Evolutionary conservation across 2,888 invertebrate species (phyloP).

Genomic region (Rhagonycha fulva): DNA sequence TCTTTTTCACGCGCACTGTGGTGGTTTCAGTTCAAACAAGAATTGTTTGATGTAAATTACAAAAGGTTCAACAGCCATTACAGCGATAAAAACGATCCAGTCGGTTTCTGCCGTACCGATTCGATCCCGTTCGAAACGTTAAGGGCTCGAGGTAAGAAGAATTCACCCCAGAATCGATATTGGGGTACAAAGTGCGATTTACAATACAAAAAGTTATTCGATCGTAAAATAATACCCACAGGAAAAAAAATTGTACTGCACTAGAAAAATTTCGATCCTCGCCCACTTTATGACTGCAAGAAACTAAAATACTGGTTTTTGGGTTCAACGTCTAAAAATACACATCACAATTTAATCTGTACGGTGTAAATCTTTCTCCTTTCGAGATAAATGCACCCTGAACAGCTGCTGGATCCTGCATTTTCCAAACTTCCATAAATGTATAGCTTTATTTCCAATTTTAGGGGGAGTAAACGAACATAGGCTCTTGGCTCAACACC

Average conservation of each 20-base stretch:
- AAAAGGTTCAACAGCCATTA: conserved; percentile 19
- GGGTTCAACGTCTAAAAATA: neutral
- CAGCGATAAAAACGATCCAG: conserved; percentile 14
- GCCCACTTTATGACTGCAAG: neutral
- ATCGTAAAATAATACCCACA: neutral
- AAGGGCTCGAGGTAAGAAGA: conserved; percentile 34
- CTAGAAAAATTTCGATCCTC: neutral
- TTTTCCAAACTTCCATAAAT: conserved; percentile 31
- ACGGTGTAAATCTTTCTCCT: conserved; percentile 2
- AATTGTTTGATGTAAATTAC: conserved; percentile 21
- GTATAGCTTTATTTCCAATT: conserved; percentile 36
- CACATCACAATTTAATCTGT: neutral
- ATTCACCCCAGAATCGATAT: conserved; percentile 39
- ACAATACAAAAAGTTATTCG: conserved; percentile 25
- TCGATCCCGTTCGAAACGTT: conserved; percentile 24
- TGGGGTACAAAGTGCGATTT: conserved; percentile 37
- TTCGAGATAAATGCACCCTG: conserved; percentile 20
- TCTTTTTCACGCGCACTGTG: conserved; percentile 4
- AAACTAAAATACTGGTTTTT: neutral
- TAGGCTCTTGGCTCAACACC: conserved; percentile 22
- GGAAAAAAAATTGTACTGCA: neutral
- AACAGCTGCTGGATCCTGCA: conserved; percentile 34
- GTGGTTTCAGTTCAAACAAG: conserved; percentile 8
- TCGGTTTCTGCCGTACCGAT: conserved; percentile 25
- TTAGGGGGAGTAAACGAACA: conserved; percentile 25